Percentiles rank a stretch among this genome's conserved stretches.
Evolutionary conservation across 2,113 vertebrate species (phyloP).

Genomic region (Bombycilla garrulus): DNA sequence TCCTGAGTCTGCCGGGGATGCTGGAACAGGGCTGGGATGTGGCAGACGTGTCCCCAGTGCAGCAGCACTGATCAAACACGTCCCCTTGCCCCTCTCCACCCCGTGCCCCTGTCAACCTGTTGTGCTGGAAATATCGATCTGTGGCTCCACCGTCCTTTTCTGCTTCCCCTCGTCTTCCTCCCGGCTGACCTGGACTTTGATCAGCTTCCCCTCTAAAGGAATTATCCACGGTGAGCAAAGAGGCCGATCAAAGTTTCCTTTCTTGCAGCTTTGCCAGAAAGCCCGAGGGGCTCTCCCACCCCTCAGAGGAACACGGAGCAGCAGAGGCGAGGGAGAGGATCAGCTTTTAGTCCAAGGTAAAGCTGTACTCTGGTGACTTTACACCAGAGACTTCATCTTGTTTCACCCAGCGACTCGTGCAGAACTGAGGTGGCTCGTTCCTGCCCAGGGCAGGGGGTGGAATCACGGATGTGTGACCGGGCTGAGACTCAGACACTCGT

Average conservation of each 20-base stretch:
- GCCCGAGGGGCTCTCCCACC: neutral
- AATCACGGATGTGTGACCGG: neutral
- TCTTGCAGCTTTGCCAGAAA: neutral
- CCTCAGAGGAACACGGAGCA: neutral
- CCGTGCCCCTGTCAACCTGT: neutral
- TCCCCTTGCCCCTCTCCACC: neutral
- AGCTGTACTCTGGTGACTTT: neutral
- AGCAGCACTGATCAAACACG: neutral
- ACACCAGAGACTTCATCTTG: neutral
- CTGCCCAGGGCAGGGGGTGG: neutral
- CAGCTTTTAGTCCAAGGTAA: neutral
- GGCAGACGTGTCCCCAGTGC: neutral
- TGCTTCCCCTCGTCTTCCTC: neutral
- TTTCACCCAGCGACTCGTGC: neutral
- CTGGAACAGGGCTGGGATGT: neutral
- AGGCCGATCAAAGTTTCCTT: neutral
- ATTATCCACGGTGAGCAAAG: neutral
- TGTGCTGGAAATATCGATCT: neutral
- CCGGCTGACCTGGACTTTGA: neutral
- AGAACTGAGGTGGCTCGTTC: neutral
- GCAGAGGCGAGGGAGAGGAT: neutral
- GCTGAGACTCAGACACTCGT: neutral
- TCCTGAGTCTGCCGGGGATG: neutral
- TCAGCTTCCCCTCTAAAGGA: neutral
- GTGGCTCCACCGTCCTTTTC: neutral